A percentile compares a stretch with the other conserved stretches of the same genome.
phyloP scores from a whole-genome alignment of 2,113 vertebrate species.

The Lepus europaeus region DNA sequence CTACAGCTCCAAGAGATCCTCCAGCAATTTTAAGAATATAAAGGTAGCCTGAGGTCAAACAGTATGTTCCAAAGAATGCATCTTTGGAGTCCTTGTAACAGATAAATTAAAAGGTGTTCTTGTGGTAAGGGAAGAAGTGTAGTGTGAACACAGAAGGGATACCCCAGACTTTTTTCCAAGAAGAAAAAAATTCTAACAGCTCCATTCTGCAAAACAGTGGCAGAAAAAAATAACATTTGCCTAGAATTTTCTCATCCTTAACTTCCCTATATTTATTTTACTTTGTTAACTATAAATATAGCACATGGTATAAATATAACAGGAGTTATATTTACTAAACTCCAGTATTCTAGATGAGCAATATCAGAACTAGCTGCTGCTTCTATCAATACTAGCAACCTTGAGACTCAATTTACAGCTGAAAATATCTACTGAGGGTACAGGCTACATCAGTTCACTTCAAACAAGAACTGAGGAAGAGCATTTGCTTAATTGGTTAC shows the following conservation, averaged over 20 bases:
- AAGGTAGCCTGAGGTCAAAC: background rate
- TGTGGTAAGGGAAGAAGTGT: background rate
- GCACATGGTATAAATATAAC: background rate
- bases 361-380: background rate
- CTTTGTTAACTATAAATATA: constrained; percentile 47
- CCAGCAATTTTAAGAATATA: constrained; percentile 10
- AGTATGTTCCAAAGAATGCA: background rate
- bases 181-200: background rate
- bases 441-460: background rate
- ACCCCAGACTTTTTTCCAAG: background rate
- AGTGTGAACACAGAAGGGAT: background rate
- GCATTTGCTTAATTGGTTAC: background rate
- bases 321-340: constrained; percentile 30
- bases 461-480: constrained; percentile 11
- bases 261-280: constrained; percentile 46
- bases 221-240: constrained; percentile 9
- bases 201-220: background rate
- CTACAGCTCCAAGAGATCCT: background rate
- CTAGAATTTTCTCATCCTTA: constrained; percentile 60
- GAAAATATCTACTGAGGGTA: constrained; percentile 28
- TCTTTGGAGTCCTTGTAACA: background rate
- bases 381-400: background rate
- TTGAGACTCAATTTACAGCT: background rate
- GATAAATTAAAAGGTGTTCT: background rate
- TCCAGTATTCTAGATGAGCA: background rate